These are phyloP conservation scores for Dermatemys mawii DNA, from an alignment of 2,113 vertebrate genomes.

Conservation along the genomic window DNA sequence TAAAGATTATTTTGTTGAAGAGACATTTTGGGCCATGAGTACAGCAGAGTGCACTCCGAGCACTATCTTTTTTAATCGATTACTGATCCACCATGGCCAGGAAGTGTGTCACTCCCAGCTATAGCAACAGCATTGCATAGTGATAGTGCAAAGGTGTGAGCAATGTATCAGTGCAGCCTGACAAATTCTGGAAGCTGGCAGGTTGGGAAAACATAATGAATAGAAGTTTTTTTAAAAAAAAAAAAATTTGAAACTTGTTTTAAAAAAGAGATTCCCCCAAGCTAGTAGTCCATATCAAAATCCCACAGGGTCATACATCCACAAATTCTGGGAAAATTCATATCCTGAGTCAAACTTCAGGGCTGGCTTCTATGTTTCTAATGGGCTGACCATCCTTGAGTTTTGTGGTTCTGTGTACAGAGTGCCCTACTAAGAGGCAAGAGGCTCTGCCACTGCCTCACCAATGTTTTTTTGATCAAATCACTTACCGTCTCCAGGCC, in stretches of 20 bases:
- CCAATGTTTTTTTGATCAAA: background rate
- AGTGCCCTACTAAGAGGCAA: background rate
- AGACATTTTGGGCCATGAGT: accelerated
- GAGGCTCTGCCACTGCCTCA: background rate
- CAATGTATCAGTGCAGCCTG: background rate
- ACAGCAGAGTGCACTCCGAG: background rate
- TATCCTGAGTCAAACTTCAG: background rate
- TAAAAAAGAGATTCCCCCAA: background rate
- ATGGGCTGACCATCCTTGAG: background rate
- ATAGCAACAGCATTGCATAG: background rate
- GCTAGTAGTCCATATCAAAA: background rate
- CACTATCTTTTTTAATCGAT: slow-evolving; percentile 3
- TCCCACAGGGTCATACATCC: background rate
- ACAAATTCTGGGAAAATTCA: background rate
- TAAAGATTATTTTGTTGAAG: background rate
- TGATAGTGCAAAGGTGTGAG: background rate
- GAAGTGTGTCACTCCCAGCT: background rate
- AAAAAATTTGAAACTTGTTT: background rate
- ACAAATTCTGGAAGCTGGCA: background rate
- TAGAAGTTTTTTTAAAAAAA: background rate
- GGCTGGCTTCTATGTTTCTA: background rate
- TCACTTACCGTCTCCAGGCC: background rate
- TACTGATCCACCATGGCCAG: background rate
- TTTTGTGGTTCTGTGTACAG: background rate
- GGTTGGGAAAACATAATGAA: background rate